Percentiles rank a stretch among this genome's conserved stretches.
These are phyloP conservation scores for Myotis myotis DNA, from an alignment of 2,797 vertebrate genomes.

Conservation along the genomic window DNA sequence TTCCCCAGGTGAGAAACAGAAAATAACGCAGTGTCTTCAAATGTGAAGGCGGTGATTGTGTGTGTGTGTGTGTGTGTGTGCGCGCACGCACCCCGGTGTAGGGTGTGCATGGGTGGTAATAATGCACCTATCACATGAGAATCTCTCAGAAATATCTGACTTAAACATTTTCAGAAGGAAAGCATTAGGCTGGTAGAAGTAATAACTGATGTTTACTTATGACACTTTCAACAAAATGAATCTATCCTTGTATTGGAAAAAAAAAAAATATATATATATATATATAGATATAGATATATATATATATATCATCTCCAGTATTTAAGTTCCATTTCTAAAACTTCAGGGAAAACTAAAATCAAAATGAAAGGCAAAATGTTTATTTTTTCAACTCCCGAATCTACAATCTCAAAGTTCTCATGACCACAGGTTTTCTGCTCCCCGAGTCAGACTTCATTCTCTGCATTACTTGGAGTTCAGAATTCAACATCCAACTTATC, in stretches of 20 bases:
- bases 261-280: background rate
- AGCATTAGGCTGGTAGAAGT: background rate
- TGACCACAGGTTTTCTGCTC: background rate
- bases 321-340: constrained; percentile 52
- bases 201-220: constrained; percentile 1
- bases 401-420: background rate
- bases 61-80: too few relatives aligned
- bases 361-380: constrained; percentile 53
- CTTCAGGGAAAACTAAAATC: constrained; percentile 34
- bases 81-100: too few relatives aligned
- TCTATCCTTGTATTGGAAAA: background rate
- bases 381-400: constrained; percentile 39
- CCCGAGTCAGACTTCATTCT: background rate
- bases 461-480: background rate
- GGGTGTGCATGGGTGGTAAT: background rate
- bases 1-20: background rate
- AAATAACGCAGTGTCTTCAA: background rate
- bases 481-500: constrained; percentile 35
- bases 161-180: constrained; percentile 40
- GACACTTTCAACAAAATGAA: constrained; percentile 35
- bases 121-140: background rate
- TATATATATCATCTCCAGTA: background rate
- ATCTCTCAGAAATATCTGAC: background rate
- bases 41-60: background rate
- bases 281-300: too few relatives aligned